Conservation (phyloP, 2,797 vertebrate genomes). For the Miichthys miiuy region DNA sequence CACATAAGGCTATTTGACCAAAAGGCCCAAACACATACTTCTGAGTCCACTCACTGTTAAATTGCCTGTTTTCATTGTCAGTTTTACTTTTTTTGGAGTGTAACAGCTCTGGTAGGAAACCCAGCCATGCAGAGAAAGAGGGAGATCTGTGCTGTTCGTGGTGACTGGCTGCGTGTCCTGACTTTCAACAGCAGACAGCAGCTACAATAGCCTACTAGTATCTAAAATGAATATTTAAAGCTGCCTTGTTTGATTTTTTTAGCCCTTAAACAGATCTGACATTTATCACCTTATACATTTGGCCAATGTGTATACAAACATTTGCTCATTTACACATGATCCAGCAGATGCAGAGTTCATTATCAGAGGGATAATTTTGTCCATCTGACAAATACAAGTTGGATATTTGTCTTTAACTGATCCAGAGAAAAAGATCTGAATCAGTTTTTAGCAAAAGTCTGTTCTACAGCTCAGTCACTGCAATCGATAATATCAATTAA, state of each 20-base stretch:
- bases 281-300: too few species aligned
- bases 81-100: slow-evolving; percentile 27
- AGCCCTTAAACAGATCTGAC: too few species aligned
- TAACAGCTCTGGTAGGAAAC: slow-evolving; percentile 12
- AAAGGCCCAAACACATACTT: slow-evolving; percentile 38
- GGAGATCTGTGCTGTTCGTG: neutral
- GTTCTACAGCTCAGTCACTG: too few species aligned
- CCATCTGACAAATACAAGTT: too few species aligned
- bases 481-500: too few species aligned
- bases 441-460: too few species aligned
- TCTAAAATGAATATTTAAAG: neutral
- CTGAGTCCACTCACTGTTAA: slow-evolving; percentile 41
- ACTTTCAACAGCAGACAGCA: neutral
- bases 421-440: too few species aligned
- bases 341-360: too few species aligned
- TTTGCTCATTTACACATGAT: too few species aligned
- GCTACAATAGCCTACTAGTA: neutral
- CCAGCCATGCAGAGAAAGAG: slow-evolving; percentile 16
- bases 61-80: slow-evolving; percentile 45
- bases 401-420: too few species aligned
- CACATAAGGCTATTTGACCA: slow-evolving; percentile 27
- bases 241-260: neutral
- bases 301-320: too few species aligned
- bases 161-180: neutral
- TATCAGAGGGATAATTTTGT: too few species aligned